phyloP scores from a whole-genome alignment of 1,140 invertebrate genomes.

The Drosophila chauvacae region DNA sequence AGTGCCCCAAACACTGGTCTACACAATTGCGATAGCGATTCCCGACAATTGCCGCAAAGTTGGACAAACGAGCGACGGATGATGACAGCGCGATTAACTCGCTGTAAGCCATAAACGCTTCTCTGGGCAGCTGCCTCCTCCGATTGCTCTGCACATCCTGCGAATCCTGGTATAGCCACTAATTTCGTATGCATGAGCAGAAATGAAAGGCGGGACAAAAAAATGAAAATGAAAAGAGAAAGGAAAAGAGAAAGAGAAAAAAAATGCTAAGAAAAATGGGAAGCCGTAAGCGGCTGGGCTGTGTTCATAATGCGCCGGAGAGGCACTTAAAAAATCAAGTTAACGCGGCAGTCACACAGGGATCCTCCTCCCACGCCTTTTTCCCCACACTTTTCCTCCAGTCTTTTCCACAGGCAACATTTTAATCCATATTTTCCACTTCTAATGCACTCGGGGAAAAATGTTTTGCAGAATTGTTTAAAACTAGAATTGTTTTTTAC shows the following conservation, averaged over 20 bases:
- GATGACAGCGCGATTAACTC: slow-evolving; percentile 81
- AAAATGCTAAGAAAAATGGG: slow-evolving; percentile 34
- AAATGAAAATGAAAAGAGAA: not conserved
- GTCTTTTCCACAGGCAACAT: slow-evolving; percentile 61
- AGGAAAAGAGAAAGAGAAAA: slow-evolving; percentile 9
- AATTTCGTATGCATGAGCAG: slow-evolving; percentile 80
- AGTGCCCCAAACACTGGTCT: slow-evolving; percentile 44
- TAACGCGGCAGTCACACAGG: slow-evolving; percentile 54
- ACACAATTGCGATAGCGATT: slow-evolving; percentile 39
- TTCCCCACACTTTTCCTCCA: not conserved
- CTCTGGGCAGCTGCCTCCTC: slow-evolving; percentile 32
- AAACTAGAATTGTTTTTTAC: not conserved
- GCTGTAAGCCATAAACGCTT: slow-evolving; percentile 80
- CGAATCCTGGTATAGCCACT: slow-evolving; percentile 45
- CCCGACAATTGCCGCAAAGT: slow-evolving; percentile 54
- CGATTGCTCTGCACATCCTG: slow-evolving; percentile 9
- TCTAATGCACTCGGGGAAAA: slow-evolving; percentile 11
- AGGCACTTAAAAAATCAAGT: slow-evolving; percentile 82
- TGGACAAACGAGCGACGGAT: slow-evolving; percentile 49
- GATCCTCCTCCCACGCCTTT: slow-evolving; percentile 29
- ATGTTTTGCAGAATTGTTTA: not conserved
- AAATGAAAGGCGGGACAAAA: slow-evolving; percentile 60
- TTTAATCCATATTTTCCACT: slow-evolving; percentile 79
- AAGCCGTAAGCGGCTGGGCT: slow-evolving; percentile 56
- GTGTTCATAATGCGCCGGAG: slow-evolving; percentile 63